These are phyloP conservation scores for Motacilla alba DNA, from an alignment of 2,113 vertebrate genomes.

Conservation along the genomic window DNA sequence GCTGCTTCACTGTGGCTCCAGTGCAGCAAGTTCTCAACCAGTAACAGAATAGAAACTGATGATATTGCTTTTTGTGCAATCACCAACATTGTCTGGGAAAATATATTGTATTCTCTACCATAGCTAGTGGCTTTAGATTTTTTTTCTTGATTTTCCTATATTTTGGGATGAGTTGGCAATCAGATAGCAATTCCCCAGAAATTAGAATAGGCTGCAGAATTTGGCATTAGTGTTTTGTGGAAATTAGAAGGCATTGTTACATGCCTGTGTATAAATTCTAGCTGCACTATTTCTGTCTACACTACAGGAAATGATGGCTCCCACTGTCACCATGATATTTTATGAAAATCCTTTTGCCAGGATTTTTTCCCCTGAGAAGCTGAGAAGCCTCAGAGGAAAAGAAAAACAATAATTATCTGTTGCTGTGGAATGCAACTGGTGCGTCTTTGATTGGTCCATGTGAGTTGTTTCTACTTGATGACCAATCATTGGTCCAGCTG, in stretches of 20 bases:
- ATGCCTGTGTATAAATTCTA: neutral
- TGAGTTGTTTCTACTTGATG: no score
- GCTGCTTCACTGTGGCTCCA: neutral
- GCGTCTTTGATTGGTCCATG: no score
- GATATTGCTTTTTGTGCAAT: neutral
- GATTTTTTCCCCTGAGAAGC: no score
- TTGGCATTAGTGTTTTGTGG: neutral
- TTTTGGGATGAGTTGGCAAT: neutral
- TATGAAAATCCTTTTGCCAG: no score
- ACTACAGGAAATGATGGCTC: neutral
- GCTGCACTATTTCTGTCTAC: neutral
- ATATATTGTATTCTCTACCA: neutral
- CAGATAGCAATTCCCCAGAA: neutral
- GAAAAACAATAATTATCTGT: no score
- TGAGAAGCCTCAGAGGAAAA: no score
- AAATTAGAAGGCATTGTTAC: slow-evolving; percentile 28
- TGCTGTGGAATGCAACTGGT: no score
- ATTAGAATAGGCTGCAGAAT: neutral
- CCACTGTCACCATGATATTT: neutral
- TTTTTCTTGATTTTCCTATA: neutral
- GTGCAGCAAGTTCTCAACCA: neutral
- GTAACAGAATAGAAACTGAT: neutral
- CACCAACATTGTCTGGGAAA: neutral
- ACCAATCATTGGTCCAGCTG: no score
- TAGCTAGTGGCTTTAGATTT: neutral